Evolutionary conservation across 1,140 invertebrate genomes (phyloP), one percentile per base, ranked within the genome.

Genomic region (Anastrepha obliqua): DNA sequence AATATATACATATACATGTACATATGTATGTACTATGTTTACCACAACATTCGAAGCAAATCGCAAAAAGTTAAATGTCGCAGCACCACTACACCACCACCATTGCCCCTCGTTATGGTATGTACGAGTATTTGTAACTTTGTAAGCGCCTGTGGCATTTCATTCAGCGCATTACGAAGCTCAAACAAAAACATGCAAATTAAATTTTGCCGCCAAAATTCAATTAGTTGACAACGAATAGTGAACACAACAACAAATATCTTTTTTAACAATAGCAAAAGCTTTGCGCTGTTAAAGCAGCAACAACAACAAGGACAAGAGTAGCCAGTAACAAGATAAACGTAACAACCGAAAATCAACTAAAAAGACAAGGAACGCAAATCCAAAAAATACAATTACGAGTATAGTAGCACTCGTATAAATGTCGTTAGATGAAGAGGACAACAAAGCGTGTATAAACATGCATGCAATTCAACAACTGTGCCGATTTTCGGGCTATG

Each of bases 151-250:
- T 44, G 70, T 29, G 42, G 70, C 70, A 67, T 74, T 9, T n/a
- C 9, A 9, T n/a, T 6, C 13, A 5, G 44, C 67, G 15, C 6
- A 17, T 47, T 47, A 44, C 42, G 67, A 74, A 8, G 4, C 67
- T 17, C 67, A 47, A 74, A 74, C 13, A 74, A 74, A 74, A 74
- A 47, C 67, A 70, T 70, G 67, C 8, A 70, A 70, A 70, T 70
- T 70, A 1, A 70, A 70, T 44, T 70, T 44, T 70, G 3, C 67
- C 67, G 67, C 67, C 67, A 74, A 74, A 74, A 74, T 47, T 74
- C 70, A 74, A 74, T 74, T 74, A 74, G 70, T 74, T 74, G 70
- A 44, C 13, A 74, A 51, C 70, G 70, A 15, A 74, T n/a, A 62
- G 11, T 74, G 44, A 42, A 42, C n/a, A 51, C 15, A 74, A 51